Evolutionary conservation across 1,140 invertebrate genomes (phyloP).

Genomic region (Rhynchophorus ferrugineus): DNA sequence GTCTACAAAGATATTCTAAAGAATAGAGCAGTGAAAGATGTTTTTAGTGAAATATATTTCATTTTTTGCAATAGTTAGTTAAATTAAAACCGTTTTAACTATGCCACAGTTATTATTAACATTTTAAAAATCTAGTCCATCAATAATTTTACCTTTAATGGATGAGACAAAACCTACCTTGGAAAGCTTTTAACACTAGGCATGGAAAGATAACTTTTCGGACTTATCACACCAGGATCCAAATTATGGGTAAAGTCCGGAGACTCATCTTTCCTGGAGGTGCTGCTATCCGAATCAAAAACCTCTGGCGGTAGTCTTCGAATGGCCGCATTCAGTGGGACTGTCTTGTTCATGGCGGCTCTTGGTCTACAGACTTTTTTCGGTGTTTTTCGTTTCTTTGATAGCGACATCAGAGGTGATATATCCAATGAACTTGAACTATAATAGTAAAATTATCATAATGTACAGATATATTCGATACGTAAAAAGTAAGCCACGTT

Average conservation of each 20-base stretch:
- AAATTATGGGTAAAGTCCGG: slow-evolving; percentile 31
- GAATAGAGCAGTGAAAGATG: too few relatives aligned
- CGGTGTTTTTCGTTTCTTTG: slow-evolving; percentile 26
- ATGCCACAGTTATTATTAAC: too few relatives aligned
- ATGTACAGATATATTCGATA: too few relatives aligned
- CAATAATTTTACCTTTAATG: too few relatives aligned
- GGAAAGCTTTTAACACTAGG: slow-evolving; percentile 73
- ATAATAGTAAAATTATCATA: neutral
- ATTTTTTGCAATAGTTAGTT: too few relatives aligned
- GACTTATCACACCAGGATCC: slow-evolving; percentile 45
- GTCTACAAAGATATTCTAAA: too few relatives aligned
- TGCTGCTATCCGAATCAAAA: slow-evolving; percentile 33
- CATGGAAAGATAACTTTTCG: slow-evolving; percentile 72
- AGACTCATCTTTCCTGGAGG: slow-evolving; percentile 28
- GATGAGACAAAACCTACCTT: slow-evolving; percentile 38
- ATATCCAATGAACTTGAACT: slow-evolving; percentile 36
- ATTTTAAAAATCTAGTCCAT: too few relatives aligned
- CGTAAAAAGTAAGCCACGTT: too few relatives aligned
- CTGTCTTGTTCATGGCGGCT: slow-evolving; percentile 36
- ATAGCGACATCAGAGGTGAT: slow-evolving; percentile 35
- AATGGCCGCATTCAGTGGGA: slow-evolving; percentile 25
- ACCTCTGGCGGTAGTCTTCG: slow-evolving; percentile 25
- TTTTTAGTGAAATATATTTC: too few relatives aligned
- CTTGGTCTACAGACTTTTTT: slow-evolving; percentile 32
- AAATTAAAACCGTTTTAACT: too few relatives aligned